Conservation (phyloP, 2,797 vertebrate genomes). For the Erethizon dorsatum region DNA sequence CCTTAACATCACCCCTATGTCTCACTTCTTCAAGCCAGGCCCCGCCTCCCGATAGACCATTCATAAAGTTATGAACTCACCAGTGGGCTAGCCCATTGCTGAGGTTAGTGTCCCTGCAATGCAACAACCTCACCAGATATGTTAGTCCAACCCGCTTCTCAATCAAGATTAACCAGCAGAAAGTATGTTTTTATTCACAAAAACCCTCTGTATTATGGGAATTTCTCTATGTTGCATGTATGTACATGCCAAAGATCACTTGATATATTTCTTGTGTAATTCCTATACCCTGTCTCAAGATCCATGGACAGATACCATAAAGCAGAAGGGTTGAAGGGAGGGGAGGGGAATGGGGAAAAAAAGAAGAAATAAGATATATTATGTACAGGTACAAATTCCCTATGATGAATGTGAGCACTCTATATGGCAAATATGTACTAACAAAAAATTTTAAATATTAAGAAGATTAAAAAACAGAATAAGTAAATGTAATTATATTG, state of each 20-base stretch:
- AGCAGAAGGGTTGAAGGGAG: neutral
- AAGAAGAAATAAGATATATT: neutral
- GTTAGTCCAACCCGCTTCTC: neutral
- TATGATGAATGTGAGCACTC: neutral
- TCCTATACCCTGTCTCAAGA: neutral
- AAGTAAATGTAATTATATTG: conserved; percentile 44
- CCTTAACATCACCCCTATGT: neutral
- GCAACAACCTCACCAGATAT: neutral
- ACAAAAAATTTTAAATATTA: neutral
- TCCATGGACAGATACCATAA: neutral
- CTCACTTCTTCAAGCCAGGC: neutral
- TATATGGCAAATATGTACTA: neutral
- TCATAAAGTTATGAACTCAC: neutral
- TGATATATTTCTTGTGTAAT: neutral
- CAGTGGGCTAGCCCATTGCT: no score
- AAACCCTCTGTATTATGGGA: neutral
- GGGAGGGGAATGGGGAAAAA: neutral
- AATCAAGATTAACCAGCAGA: neutral
- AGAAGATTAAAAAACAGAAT: neutral
- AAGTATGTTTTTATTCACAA: neutral
- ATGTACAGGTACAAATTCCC: neutral
- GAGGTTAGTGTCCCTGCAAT: no score
- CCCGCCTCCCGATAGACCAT: neutral
- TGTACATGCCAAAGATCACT: neutral
- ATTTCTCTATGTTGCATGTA: neutral